Evolutionary conservation across 1,140 invertebrate genomes (phyloP), one percentile per base, ranked within the genome.

Genomic region (Drosophila kikkawai): DNA sequence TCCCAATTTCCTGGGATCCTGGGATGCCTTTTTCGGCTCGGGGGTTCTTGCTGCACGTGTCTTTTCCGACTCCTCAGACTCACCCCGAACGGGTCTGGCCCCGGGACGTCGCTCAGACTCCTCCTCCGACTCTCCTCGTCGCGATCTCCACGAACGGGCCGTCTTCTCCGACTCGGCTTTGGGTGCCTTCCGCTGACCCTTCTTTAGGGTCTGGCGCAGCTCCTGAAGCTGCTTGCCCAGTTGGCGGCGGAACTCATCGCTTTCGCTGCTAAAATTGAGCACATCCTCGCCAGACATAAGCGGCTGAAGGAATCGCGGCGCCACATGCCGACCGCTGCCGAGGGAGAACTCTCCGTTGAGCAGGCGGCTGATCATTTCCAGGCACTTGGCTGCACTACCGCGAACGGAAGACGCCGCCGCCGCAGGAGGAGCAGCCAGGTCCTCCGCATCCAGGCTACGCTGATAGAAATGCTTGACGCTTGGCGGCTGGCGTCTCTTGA

Each of bases 221-320:
- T 70, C 48, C 39, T 47, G 22, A 4, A 69, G 68, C 51, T 71
- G 68, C 42, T 15, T 41, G 19, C 34, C 41, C 48, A 70, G 11
- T 2, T 42, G n/a, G 3, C 7, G 22, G 1, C 67, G 67, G 17
- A 70, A 70, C 5, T 70, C 67, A 0, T 69, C 68, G 1, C 29
- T 44, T 4, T 69, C 65, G 4, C 47, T 37, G 17, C 41, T 56
- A 5, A 68, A 70, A n/a, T 26, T 4, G 0, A 55, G 11, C 13
- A 36, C n/a, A 6, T 26, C 7, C 17, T 56, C 64, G 7, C 41
- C 63, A 0, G 3, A 13, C 8, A 47, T 1, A 11, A 45, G 8
- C 4, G 13, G 47, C 1, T 36, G 39, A 7, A 70, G 22, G 11
- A 68, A 47, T 7, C 39, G 2, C 1, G 48, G 39, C 0, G 47